Conservation (phyloP, 2,113 vertebrate genomes). For the Dolichotis patagonum region DNA sequence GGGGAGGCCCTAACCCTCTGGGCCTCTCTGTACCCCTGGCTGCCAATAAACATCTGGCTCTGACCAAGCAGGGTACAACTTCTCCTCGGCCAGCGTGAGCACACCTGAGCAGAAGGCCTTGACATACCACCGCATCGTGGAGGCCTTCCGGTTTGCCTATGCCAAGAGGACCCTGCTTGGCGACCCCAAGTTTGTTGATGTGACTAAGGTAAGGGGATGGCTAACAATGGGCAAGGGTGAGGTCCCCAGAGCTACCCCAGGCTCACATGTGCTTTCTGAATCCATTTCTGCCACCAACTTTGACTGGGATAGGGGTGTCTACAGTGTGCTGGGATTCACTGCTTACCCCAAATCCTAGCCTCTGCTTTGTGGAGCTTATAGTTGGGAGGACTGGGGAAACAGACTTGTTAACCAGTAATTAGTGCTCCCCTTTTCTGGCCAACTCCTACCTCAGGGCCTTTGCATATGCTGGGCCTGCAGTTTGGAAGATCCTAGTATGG, state of each 20-base stretch:
- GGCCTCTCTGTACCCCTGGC: background rate
- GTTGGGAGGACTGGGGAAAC: background rate
- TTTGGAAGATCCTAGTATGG: background rate
- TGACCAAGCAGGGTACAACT: constrained; percentile 90
- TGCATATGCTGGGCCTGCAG: background rate
- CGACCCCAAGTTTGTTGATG: constrained; percentile 90
- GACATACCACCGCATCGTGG: constrained; percentile 95
- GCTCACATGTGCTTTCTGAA: background rate
- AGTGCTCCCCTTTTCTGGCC: background rate
- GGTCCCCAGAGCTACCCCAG: background rate
- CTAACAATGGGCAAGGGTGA: accelerated
- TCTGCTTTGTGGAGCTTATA: background rate
- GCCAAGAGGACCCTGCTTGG: constrained; percentile 95
- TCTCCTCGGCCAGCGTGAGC: constrained; percentile 88
- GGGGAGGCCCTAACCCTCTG: background rate
- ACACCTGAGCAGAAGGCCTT: constrained; percentile 87
- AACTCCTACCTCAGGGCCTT: background rate
- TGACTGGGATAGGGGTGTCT: background rate
- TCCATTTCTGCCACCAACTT: background rate
- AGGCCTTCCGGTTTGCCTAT: constrained; percentile 96
- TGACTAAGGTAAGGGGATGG: constrained; percentile 88
- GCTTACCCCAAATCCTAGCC: background rate
- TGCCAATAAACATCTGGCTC: background rate
- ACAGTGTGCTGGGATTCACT: background rate
- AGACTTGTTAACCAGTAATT: background rate